Evolutionary conservation across 2,888 invertebrate species (phyloP).

Genomic region (Hoplodrina ambigua): DNA sequence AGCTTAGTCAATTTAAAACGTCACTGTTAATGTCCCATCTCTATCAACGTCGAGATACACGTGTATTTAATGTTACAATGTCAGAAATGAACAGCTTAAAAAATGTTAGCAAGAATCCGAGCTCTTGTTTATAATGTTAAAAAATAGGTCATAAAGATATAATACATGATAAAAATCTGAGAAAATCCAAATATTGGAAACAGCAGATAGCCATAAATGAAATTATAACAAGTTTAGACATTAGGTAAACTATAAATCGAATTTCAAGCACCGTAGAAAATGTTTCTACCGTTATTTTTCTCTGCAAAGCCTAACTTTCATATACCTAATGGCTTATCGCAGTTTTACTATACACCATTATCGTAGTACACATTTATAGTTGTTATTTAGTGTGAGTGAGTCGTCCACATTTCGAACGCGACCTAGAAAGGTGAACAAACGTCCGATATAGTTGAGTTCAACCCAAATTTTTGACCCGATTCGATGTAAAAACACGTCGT

Average conservation of each 20-base stretch:
- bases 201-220: neutral
- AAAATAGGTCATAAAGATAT: neutral
- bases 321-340: neutral
- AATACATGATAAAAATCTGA: too few species aligned
- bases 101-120: constrained; percentile 26
- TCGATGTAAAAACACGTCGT: constrained; percentile 80
- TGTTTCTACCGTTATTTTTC: neutral
- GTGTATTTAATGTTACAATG: constrained; percentile 43
- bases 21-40: constrained; percentile 46
- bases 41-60: constrained; percentile 47
- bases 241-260: neutral
- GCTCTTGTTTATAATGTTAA: constrained; percentile 6
- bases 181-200: neutral
- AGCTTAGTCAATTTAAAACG: constrained; percentile 38
- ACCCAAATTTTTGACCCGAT: constrained; percentile 88
- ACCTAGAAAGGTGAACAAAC: constrained; percentile 89
- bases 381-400: constrained; percentile 49
- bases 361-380: constrained; percentile 38
- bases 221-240: neutral
- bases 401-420: constrained; percentile 67
- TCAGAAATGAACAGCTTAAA: constrained; percentile 34
- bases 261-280: neutral
- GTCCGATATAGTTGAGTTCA: constrained; percentile 82
- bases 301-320: neutral
- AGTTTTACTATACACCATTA: constrained; percentile 28